Evolutionary conservation across 2,113 vertebrate genomes (phyloP).

Genomic region (Pachycephala philippinensis): DNA sequence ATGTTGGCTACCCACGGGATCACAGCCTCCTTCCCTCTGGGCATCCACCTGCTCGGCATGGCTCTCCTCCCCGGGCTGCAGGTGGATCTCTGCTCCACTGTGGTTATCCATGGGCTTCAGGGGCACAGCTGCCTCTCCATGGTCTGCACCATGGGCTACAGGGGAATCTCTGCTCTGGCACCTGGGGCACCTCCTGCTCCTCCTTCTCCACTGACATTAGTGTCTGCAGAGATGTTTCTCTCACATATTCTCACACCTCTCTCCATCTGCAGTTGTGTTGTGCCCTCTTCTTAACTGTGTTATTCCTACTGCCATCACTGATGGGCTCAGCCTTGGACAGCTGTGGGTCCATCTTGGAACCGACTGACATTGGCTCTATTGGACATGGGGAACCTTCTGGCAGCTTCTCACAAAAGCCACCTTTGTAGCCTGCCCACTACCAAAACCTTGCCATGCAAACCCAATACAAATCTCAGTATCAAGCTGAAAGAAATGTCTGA

Average conservation of each 20-base stretch:
- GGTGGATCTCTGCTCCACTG: background rate
- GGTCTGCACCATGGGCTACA: fast-evolving
- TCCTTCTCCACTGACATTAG: background rate
- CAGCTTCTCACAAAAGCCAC: background rate
- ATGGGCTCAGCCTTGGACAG: background rate
- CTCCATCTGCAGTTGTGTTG: background rate
- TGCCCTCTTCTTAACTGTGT: no score
- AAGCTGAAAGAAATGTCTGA: background rate
- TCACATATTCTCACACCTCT: background rate
- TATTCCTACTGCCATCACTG: background rate
- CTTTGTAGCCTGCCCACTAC: background rate
- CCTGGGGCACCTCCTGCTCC: background rate
- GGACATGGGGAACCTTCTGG: background rate
- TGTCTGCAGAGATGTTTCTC: background rate
- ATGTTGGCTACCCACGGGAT: no score
- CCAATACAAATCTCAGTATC: background rate
- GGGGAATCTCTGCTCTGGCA: fast-evolving
- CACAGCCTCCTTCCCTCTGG: background rate
- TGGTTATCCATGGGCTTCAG: no score
- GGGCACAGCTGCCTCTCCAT: background rate
- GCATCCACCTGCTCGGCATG: background rate
- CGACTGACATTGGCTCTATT: fast-evolving
- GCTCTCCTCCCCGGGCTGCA: background rate
- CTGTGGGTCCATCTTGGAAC: background rate
- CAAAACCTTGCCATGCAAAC: background rate